Percentiles rank a stretch among this genome's conserved stretches.
These are phyloP conservation scores for Pseudomyrmex gracilis DNA, from an alignment of 1,140 invertebrate species.

Conservation along the genomic window DNA sequence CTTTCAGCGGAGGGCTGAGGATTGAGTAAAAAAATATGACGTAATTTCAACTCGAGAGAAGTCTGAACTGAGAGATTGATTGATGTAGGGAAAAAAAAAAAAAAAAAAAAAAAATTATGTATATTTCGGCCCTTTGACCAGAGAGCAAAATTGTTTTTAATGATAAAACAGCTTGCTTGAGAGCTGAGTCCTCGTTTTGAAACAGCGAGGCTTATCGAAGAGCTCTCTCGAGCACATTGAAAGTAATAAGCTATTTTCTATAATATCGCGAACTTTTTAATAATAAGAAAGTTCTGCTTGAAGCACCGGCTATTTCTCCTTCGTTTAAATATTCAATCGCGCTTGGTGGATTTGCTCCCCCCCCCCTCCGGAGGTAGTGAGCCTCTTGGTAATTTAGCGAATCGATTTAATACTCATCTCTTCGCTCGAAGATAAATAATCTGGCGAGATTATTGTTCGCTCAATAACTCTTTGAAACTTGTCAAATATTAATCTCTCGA, in stretches of 20 bases:
- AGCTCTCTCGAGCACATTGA: conserved; percentile 12
- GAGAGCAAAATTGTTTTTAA: conserved; percentile 8
- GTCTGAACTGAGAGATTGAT: neutral
- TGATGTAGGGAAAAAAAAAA: no score
- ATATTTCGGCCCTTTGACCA: no score
- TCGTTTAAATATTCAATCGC: conserved; percentile 48
- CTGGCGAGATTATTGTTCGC: conserved; percentile 49
- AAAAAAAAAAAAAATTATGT: no score
- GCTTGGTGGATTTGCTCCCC: neutral
- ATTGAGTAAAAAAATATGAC: neutral
- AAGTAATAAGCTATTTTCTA: conserved; percentile 57
- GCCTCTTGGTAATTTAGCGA: conserved; percentile 35
- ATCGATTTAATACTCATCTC: conserved; percentile 57
- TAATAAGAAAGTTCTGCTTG: conserved; percentile 47
- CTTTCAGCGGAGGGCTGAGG: neutral
- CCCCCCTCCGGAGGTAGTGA: neutral
- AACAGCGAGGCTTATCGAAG: conserved; percentile 37
- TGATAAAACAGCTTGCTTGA: conserved; percentile 4
- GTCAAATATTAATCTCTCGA: conserved; percentile 47
- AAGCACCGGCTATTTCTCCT: conserved; percentile 7
- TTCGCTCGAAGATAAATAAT: conserved; percentile 41
- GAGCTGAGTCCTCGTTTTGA: neutral
- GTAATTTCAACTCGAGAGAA: neutral
- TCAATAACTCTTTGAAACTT: conserved; percentile 24
- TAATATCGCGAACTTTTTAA: conserved; percentile 37